A percentile compares a stretch with the other conserved stretches of the same genome.
Evolutionary conservation across 2,888 invertebrate genomes (phyloP).

Genomic region (Machimus atricapillus): DNA sequence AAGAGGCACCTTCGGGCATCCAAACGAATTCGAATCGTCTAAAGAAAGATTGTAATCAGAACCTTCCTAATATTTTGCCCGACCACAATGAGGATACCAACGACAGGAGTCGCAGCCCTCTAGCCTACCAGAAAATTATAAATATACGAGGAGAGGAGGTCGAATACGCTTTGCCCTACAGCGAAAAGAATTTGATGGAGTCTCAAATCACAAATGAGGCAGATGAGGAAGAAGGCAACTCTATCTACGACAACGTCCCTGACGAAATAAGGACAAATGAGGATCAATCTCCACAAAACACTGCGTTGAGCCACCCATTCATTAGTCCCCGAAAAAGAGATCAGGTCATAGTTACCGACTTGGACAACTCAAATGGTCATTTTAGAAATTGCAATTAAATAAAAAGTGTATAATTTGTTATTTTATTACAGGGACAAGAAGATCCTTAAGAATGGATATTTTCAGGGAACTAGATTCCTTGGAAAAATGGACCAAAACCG

Average conservation of each 20-base stretch:
- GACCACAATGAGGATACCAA: background rate
- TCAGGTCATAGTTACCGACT: slow-evolving; percentile 50
- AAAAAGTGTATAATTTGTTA: background rate
- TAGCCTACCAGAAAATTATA: slow-evolving; percentile 50
- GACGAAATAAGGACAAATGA: background rate
- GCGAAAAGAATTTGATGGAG: slow-evolving; percentile 45
- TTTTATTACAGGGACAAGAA: background rate
- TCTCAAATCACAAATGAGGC: background rate
- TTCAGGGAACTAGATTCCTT: slow-evolving; percentile 47
- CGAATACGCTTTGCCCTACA: slow-evolving; percentile 51
- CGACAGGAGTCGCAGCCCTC: slow-evolving; percentile 6
- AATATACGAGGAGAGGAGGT: slow-evolving; percentile 52
- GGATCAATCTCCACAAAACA: slow-evolving; percentile 8
- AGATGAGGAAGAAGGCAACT: background rate
- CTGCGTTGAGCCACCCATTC: slow-evolving; percentile 38
- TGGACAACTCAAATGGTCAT: slow-evolving; percentile 50
- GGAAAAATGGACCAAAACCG: slow-evolving; percentile 47
- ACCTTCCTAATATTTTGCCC: background rate
- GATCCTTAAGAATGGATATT: slow-evolving; percentile 42
- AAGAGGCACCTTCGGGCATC: background rate
- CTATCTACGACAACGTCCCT: background rate
- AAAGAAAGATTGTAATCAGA: background rate
- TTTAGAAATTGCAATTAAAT: background rate
- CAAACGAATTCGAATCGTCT: background rate
- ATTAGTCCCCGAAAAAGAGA: background rate